Conservation (phyloP, 2,888 invertebrate genomes). For the Griposia aprilina region DNA sequence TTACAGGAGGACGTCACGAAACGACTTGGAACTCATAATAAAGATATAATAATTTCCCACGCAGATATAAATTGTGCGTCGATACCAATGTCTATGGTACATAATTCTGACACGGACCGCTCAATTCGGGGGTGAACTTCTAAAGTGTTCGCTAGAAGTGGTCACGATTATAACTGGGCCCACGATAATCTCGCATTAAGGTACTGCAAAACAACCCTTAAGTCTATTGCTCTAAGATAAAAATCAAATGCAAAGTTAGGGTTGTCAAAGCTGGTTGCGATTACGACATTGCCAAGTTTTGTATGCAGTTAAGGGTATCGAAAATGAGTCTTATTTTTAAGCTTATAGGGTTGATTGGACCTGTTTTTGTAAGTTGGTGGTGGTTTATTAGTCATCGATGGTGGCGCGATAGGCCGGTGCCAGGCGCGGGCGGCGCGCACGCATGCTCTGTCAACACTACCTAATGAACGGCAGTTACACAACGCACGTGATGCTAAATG, state of each 20-base stretch:
- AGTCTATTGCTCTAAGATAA: conserved; percentile 69
- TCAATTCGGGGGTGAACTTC: conserved; percentile 88
- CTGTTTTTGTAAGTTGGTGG: conserved; percentile 68
- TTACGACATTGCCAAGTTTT: conserved; percentile 75
- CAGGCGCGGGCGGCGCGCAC: conserved; percentile 89
- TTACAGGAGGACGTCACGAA: conserved; percentile 67
- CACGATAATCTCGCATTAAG: conserved; percentile 45
- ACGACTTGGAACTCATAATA: conserved; percentile 77
- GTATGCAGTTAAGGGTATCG: conserved; percentile 41
- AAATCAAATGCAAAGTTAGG: conserved; percentile 70
- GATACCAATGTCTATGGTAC: conserved; percentile 78
- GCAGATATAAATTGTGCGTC: conserved; percentile 86
- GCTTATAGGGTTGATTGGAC: conserved; percentile 53
- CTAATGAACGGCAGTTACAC: conserved; percentile 90
- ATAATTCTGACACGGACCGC: conserved; percentile 88
- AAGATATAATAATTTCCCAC: conserved; percentile 87
- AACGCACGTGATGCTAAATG: conserved; percentile 89
- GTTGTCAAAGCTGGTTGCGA: conserved; percentile 78
- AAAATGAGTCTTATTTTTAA: conserved; percentile 55
- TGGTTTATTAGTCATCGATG: conserved; percentile 90
- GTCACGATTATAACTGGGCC: conserved; percentile 85
- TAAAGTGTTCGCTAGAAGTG: conserved; percentile 90
- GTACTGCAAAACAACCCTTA: conserved; percentile 74
- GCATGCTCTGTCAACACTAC: conserved; percentile 88
- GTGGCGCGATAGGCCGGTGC: conserved; percentile 88